Conservation (phyloP, 2,888 invertebrate genomes). For the Idaea straminata region DNA sequence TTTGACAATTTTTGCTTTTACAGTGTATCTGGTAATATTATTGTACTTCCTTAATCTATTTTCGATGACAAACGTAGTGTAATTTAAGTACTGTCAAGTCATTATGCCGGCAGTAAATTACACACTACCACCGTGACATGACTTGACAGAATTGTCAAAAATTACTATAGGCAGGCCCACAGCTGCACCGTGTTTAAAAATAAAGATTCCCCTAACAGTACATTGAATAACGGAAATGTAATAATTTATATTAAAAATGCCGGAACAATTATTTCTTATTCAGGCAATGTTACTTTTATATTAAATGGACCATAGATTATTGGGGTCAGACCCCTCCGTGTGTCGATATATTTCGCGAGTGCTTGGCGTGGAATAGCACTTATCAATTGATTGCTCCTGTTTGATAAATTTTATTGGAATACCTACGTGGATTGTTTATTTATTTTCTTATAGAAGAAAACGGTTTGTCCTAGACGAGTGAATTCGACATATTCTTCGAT, state of each 20-base stretch:
- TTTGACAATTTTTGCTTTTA: too few relatives aligned
- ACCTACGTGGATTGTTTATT: neutral
- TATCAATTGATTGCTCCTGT: slow-evolving; percentile 20
- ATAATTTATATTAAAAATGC: slow-evolving; percentile 32
- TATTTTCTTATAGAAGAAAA: neutral
- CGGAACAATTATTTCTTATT: slow-evolving; percentile 48
- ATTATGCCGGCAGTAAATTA: too few relatives aligned
- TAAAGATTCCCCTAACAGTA: neutral
- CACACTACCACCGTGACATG: too few relatives aligned
- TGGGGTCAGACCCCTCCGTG: slow-evolving; percentile 36
- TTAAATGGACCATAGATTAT: slow-evolving; percentile 53
- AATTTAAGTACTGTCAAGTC: too few relatives aligned
- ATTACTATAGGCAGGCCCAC: neutral
- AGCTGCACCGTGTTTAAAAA: neutral
- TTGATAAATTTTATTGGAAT: slow-evolving; percentile 2
- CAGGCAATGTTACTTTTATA: slow-evolving; percentile 39
- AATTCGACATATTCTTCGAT: neutral
- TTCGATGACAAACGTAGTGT: too few relatives aligned
- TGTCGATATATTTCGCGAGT: slow-evolving; percentile 23
- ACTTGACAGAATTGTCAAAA: too few relatives aligned
- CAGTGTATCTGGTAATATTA: too few relatives aligned
- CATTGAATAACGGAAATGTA: slow-evolving; percentile 9
- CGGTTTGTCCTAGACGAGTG: neutral
- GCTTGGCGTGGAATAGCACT: slow-evolving; percentile 23
- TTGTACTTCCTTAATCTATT: too few relatives aligned